Percentiles rank a stretch among this genome's conserved stretches.
Evolutionary conservation across 2,797 vertebrate genomes (phyloP).

Genomic region (Lophotriccus pileatus): DNA sequence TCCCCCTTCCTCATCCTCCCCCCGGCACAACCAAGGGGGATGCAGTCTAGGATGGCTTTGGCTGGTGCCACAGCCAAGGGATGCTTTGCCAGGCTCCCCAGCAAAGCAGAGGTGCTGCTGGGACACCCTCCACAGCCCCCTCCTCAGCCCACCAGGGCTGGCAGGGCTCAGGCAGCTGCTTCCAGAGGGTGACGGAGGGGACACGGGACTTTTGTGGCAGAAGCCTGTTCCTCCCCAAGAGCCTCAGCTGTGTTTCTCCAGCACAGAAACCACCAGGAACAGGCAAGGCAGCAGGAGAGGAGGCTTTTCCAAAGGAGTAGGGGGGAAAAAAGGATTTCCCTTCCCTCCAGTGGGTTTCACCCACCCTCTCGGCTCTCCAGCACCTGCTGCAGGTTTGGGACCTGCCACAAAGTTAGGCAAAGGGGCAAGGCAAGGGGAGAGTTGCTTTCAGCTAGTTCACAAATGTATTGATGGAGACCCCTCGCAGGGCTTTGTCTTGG

Average conservation of each 20-base stretch:
- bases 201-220: background rate
- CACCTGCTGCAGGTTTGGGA: background rate
- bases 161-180: background rate
- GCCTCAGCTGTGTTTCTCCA: background rate
- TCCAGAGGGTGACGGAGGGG: background rate
- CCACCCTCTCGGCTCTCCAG: background rate
- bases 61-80: background rate
- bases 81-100: background rate
- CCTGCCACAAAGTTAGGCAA: constrained; percentile 3
- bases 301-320: background rate
- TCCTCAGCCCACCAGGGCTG: background rate
- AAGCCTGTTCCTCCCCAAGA: background rate
- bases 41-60: background rate
- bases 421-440: background rate
- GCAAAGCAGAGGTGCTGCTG: background rate
- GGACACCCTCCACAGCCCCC: background rate
- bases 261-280: constrained; percentile 31
- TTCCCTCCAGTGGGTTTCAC: background rate
- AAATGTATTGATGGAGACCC: constrained; percentile 20
- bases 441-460: constrained; percentile 37
- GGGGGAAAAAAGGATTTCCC: background rate
- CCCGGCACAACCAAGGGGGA: background rate
- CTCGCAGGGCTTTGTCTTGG: background rate
- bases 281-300: background rate
- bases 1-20: background rate